These are phyloP conservation scores for Hypotaenidia okinawae DNA, from an alignment of 2,797 vertebrate genomes.

Conservation along the genomic window DNA sequence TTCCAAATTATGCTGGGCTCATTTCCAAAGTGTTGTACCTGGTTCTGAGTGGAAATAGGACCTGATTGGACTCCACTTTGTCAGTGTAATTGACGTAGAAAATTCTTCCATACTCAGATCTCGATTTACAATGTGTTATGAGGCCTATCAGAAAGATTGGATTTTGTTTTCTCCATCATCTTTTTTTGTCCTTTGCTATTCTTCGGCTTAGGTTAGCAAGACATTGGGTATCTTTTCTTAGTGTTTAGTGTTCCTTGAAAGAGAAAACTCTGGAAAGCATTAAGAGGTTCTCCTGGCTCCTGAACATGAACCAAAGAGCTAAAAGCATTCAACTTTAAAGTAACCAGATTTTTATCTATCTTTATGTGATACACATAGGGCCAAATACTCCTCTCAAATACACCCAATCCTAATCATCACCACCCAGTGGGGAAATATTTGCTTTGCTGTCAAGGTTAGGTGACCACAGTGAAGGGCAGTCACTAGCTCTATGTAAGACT, in stretches of 20 bases:
- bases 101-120: neutral
- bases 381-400: neutral
- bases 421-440: neutral
- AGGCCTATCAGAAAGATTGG: neutral
- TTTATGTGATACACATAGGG: neutral
- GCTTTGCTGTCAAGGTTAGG: neutral
- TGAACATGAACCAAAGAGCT: neutral
- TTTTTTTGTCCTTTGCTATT: neutral
- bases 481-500: neutral
- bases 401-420: neutral
- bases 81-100: constrained; percentile 7
- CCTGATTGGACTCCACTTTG: constrained; percentile 21
- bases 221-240: neutral
- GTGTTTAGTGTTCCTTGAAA: neutral
- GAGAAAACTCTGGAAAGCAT: neutral
- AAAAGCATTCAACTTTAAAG: neutral
- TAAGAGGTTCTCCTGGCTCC: neutral
- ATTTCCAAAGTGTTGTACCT: constrained; percentile 59
- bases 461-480: neutral
- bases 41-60: constrained; percentile 44
- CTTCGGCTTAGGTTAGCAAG: neutral
- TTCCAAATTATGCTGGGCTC: constrained; percentile 41
- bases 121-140: neutral
- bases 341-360: neutral
- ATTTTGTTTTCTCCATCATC: neutral